Evolutionary conservation across 2,113 vertebrate genomes (phyloP).

Genomic region (Malurus elegans): DNA sequence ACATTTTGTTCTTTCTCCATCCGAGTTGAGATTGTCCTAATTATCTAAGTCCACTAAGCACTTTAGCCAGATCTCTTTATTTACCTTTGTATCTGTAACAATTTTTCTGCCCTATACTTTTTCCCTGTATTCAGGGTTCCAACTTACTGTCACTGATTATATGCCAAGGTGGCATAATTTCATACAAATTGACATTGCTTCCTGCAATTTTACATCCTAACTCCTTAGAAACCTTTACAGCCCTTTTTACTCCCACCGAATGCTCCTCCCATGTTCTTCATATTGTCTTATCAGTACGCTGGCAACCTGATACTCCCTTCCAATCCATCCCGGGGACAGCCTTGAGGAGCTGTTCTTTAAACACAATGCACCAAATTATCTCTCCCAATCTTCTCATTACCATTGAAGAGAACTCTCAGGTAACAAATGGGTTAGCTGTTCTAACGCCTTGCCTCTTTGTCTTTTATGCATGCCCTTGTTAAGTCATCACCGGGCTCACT

Average conservation of each 20-base stretch:
- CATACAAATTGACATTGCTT: not conserved
- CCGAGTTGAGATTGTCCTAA: not conserved
- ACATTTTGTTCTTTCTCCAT: not conserved
- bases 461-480: not conserved
- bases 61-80: not conserved
- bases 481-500: not conserved
- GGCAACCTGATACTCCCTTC: not conserved
- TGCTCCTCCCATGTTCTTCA: not conserved
- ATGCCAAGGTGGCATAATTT: not conserved
- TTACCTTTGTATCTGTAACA: not conserved
- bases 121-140: not conserved
- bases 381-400: slow-evolving; percentile 22
- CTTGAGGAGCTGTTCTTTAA: not conserved
- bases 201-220: not conserved
- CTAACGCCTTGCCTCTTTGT: not conserved
- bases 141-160: not conserved
- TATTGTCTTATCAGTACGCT: not conserved
- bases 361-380: not conserved
- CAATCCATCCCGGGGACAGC: not conserved
- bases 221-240: not conserved
- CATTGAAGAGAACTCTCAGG: not conserved
- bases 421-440: slow-evolving; percentile 16
- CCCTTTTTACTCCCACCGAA: not conserved
- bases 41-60: not conserved
- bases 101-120: not conserved